A percentile compares a stretch with the other conserved stretches of the same genome.
These are phyloP conservation scores for Eufriesea mexicana DNA, from an alignment of 1,140 invertebrate genomes.

Conservation along the genomic window DNA sequence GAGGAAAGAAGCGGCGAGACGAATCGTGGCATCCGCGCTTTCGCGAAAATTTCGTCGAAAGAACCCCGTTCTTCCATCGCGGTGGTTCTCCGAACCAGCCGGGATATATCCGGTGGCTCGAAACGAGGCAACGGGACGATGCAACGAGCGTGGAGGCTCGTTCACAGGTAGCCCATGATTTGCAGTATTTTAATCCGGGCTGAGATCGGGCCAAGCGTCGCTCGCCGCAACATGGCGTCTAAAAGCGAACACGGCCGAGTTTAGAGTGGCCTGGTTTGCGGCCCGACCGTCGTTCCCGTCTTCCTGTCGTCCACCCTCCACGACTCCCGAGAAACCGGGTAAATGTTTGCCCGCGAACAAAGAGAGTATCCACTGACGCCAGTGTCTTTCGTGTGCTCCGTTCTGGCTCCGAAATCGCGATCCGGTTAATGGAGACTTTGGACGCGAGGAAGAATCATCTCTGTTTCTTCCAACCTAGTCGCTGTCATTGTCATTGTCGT, in stretches of 20 bases:
- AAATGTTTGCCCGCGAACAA: conserved; percentile 77
- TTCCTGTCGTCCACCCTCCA: conserved; percentile 43
- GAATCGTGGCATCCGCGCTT: conserved; percentile 39
- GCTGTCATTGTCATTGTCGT: too few relatives aligned
- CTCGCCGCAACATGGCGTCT: conserved; percentile 28
- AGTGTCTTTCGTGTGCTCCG: conserved; percentile 58
- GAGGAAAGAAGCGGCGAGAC: conserved; percentile 29
- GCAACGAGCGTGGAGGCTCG: conserved; percentile 53
- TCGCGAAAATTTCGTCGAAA: conserved; percentile 33
- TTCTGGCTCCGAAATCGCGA: conserved; percentile 67
- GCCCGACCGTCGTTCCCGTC: conserved; percentile 38
- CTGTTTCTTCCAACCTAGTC: too few relatives aligned
- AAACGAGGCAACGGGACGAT: background rate
- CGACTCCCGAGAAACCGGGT: conserved; percentile 63
- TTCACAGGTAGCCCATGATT: conserved; percentile 80
- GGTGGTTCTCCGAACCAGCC: background rate
- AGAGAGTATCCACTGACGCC: conserved; percentile 73
- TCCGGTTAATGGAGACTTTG: conserved; percentile 70
- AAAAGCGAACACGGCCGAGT: conserved; percentile 27
- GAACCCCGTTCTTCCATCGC: background rate
- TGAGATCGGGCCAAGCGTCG: conserved; percentile 63
- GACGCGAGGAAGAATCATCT: background rate
- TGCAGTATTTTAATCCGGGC: conserved; percentile 80
- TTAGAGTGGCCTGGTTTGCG: conserved; percentile 15
- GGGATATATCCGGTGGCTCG: background rate